Evolutionary conservation across 2,888 invertebrate species (phyloP).

Genomic region (Cheilosia impressa): DNA sequence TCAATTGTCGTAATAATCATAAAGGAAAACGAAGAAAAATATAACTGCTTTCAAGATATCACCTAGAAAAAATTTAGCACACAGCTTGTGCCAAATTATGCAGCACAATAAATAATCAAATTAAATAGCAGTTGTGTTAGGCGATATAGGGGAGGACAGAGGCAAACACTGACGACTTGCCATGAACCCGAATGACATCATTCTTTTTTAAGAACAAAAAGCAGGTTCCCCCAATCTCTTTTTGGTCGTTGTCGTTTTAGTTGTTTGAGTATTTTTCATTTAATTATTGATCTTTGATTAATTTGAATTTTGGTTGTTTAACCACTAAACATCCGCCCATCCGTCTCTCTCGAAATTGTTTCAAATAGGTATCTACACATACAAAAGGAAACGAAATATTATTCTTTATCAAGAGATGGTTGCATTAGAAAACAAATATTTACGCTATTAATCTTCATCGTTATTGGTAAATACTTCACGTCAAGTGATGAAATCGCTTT

Average conservation of each 20-base stretch:
- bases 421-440: slow-evolving; percentile 10
- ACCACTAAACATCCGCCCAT: not conserved
- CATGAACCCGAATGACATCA: slow-evolving; percentile 74
- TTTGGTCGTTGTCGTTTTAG: slow-evolving; percentile 12
- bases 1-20: slow-evolving; percentile 41
- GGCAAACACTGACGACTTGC: slow-evolving; percentile 67
- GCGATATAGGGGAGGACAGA: slow-evolving; percentile 17
- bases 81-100: slow-evolving; percentile 54
- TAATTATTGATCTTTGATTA: slow-evolving; percentile 59
- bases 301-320: slow-evolving; percentile 22
- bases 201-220: slow-evolving; percentile 73
- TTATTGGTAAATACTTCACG: slow-evolving; percentile 14
- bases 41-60: slow-evolving; percentile 27
- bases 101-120: slow-evolving; percentile 59
- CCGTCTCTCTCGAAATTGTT: not conserved
- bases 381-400: not conserved
- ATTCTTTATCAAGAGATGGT: not conserved
- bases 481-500: slow-evolving; percentile 38
- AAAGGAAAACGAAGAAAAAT: slow-evolving; percentile 13
- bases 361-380: not conserved
- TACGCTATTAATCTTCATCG: slow-evolving; percentile 25
- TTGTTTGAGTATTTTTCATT: slow-evolving; percentile 15
- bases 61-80: slow-evolving; percentile 40
- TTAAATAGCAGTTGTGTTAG: slow-evolving; percentile 30
- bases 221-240: slow-evolving; percentile 69